Evolutionary conservation across 2,888 invertebrate genomes (phyloP).

Genomic region (Oscheius sp.): DNA sequence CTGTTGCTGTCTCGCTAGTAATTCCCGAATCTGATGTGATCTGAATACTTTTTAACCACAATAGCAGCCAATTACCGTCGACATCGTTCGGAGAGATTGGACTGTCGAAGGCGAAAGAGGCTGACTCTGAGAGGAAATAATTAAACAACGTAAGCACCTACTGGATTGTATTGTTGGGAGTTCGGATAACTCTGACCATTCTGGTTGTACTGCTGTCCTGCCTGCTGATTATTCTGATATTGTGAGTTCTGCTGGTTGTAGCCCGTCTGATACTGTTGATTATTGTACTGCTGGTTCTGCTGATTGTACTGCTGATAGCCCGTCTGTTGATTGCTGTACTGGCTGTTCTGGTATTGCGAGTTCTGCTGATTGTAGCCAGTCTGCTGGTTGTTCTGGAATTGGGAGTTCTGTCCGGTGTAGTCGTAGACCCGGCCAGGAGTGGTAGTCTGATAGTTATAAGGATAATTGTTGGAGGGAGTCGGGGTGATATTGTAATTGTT

Average conservation of each 20-base stretch:
- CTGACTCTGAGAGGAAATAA: constrained; percentile 21
- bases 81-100: constrained; percentile 25
- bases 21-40: constrained; percentile 49
- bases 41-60: too few relatives aligned
- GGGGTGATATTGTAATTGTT: constrained; percentile 43
- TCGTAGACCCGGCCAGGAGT: constrained; percentile 7
- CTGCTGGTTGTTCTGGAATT: constrained; percentile 9
- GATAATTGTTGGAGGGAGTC: neutral
- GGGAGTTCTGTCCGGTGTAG: constrained; percentile 4
- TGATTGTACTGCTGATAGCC: constrained; percentile 16
- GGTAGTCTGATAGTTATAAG: neutral
- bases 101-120: neutral
- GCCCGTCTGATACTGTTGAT: neutral
- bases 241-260: constrained; percentile 1
- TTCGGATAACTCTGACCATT: constrained; percentile 8
- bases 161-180: constrained; percentile 25
- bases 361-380: constrained; percentile 5
- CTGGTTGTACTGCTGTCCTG: neutral
- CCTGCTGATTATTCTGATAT: constrained; percentile 12
- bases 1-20: constrained; percentile 41
- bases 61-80: constrained; percentile 10
- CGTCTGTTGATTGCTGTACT: neutral
- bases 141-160: too few relatives aligned
- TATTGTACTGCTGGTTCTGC: neutral
- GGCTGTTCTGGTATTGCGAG: constrained; percentile 4